A percentile compares a stretch with the other conserved stretches of the same genome.
Evolutionary conservation across 35 echinoderm and acorn worm genomes (phyloP).

Genomic region (Apostichopus californicus): DNA sequence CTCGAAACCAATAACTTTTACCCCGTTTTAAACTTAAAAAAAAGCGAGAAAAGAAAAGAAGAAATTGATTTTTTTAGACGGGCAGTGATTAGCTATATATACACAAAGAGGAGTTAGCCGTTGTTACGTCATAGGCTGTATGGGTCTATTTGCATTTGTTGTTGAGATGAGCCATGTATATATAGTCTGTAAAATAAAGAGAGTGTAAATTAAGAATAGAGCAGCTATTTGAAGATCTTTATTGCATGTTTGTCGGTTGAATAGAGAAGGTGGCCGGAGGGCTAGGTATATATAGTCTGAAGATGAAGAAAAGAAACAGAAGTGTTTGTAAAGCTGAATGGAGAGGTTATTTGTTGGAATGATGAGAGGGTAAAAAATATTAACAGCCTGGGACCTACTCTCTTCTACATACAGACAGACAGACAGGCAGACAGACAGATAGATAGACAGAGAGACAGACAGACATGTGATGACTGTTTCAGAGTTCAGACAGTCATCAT

Average conservation of each 20-base stretch:
- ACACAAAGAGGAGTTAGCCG: neutral
- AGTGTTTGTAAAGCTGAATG: neutral
- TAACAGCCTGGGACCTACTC: too few relatives aligned
- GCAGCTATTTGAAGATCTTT: neutral
- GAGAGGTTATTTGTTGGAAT: neutral
- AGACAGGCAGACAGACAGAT: too few relatives aligned
- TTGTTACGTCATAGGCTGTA: neutral
- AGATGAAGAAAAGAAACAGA: neutral
- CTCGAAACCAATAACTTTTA: neutral
- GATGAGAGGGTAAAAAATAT: neutral
- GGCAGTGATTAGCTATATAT: neutral
- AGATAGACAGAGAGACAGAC: too few relatives aligned
- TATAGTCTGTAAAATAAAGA: neutral
- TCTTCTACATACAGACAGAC: too few relatives aligned
- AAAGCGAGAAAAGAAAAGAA: neutral
- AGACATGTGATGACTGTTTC: too few relatives aligned
- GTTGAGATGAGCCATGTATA: neutral
- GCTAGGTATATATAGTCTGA: neutral
- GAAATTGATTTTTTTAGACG: neutral
- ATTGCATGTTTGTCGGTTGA: neutral
- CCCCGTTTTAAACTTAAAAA: neutral
- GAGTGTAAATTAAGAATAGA: neutral
- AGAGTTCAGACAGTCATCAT: too few relatives aligned
- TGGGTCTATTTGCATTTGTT: neutral
- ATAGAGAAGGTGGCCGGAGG: neutral